These are phyloP conservation scores for Phrynosoma blainvillii DNA, from an alignment of 2,113 vertebrate species.

Conservation along the genomic window DNA sequence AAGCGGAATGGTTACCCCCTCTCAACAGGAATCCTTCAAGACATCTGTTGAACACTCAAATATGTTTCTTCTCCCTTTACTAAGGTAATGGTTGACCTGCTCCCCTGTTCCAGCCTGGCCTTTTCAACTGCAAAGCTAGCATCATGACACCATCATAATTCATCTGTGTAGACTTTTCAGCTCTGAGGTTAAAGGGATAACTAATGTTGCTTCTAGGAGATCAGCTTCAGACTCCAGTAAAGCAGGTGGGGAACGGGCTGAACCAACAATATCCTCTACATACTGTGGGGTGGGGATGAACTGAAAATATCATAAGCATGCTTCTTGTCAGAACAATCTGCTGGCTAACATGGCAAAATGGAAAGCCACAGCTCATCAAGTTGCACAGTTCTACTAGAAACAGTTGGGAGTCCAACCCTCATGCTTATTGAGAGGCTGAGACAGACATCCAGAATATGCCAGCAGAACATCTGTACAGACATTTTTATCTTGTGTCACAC, in stretches of 20 bases:
- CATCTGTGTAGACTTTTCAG: slow-evolving; percentile 47
- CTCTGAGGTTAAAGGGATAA: slow-evolving; percentile 39
- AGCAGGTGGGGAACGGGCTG: background rate
- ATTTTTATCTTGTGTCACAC: background rate
- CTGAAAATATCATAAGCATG: rapidly evolving
- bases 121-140: slow-evolving; percentile 60
- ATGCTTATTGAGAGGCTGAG: background rate
- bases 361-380: background rate
- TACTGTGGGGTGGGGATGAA: background rate
- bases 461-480: background rate
- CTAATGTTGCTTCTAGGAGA: slow-evolving; percentile 27
- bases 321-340: background rate
- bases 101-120: slow-evolving; percentile 41
- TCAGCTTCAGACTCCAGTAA: slow-evolving; percentile 24
- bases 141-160: slow-evolving; percentile 55
- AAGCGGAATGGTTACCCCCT: slow-evolving; percentile 58
- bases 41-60: slow-evolving; percentile 68
- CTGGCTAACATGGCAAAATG: background rate
- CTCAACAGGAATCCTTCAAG: slow-evolving; percentile 48
- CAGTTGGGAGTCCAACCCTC: background rate
- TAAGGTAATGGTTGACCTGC: slow-evolving; percentile 61
- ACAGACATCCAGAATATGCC: background rate
- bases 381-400: background rate
- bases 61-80: slow-evolving; percentile 37
- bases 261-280: slow-evolving; percentile 22